Conservation (phyloP, 2,888 invertebrate genomes). For the Drosophila kanekoi region DNA sequence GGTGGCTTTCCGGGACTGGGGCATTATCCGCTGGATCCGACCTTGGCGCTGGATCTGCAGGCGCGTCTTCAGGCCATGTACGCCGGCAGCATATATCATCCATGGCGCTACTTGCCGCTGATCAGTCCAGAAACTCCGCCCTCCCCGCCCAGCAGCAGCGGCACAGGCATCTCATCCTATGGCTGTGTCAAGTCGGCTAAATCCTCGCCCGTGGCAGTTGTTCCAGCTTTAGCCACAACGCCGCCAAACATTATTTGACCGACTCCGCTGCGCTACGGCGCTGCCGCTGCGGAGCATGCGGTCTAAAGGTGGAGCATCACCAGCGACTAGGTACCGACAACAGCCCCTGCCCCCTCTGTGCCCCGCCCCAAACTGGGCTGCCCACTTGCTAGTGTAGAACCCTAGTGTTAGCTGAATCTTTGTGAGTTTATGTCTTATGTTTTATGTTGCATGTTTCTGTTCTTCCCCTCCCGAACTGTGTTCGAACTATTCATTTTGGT, state of each 20-base stretch:
- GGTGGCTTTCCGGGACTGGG: constrained; percentile 78
- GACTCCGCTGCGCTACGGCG: constrained; percentile 85
- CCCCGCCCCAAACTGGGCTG: constrained; percentile 30
- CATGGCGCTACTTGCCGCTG: constrained; percentile 84
- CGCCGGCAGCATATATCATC: constrained; percentile 84
- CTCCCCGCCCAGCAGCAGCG: constrained; percentile 84
- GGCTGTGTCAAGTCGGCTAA: constrained; percentile 84
- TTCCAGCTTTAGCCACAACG: constrained; percentile 67
- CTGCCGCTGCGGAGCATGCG: constrained; percentile 83
- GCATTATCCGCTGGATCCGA: constrained; percentile 84
- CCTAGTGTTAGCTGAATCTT: constrained; percentile 65
- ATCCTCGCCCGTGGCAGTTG: constrained; percentile 82
- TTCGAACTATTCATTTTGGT: constrained; percentile 38
- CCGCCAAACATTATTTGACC: constrained; percentile 85
- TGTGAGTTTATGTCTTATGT: constrained; percentile 26
- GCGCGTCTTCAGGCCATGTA: constrained; percentile 85
- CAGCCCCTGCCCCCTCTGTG: constrained; percentile 1
- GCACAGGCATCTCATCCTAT: constrained; percentile 81
- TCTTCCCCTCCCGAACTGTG: constrained; percentile 16
- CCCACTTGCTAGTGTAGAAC: constrained; percentile 47
- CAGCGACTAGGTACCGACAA: constrained; percentile 13
- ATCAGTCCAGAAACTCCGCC: constrained; percentile 84
- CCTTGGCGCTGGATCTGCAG: constrained; percentile 84
- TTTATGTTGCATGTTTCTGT: constrained; percentile 35
- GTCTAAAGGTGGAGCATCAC: constrained; percentile 60